Evolutionary conservation across 2,888 invertebrate genomes (phyloP).

Genomic region (Epistrophe eligans): DNA sequence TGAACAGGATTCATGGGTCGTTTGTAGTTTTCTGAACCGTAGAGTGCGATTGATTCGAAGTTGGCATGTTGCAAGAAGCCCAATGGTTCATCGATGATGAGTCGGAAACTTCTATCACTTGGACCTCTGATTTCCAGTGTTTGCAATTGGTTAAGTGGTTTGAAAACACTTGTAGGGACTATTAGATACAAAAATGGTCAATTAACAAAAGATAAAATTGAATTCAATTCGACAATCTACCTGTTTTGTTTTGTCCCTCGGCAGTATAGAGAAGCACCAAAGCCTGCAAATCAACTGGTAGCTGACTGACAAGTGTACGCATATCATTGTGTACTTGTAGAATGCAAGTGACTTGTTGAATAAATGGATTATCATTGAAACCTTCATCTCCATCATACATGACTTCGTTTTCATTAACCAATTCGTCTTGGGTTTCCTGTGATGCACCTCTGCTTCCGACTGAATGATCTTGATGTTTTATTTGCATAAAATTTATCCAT

Average conservation of each 20-base stretch:
- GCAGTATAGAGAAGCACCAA: slow-evolving; percentile 86
- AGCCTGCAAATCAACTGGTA: slow-evolving; percentile 85
- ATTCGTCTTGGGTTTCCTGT: slow-evolving; percentile 70
- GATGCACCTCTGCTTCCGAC: slow-evolving; percentile 46
- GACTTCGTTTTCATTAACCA: slow-evolving; percentile 79
- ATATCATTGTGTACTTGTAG: slow-evolving; percentile 84
- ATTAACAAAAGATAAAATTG: background rate
- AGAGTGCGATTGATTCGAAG: slow-evolving; percentile 84
- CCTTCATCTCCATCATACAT: slow-evolving; percentile 83
- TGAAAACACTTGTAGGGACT: slow-evolving; percentile 82
- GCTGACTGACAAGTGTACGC: slow-evolving; percentile 81
- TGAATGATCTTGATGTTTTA: slow-evolving; percentile 61
- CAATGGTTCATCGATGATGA: slow-evolving; percentile 85
- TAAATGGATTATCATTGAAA: slow-evolving; percentile 83
- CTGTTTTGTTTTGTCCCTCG: slow-evolving; percentile 81
- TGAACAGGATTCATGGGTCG: slow-evolving; percentile 80
- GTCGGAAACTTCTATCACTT: slow-evolving; percentile 83
- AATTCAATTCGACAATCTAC: slow-evolving; percentile 76
- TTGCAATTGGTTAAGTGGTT: slow-evolving; percentile 83
- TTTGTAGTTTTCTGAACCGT: slow-evolving; percentile 83
- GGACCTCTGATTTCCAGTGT: slow-evolving; percentile 87
- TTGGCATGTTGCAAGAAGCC: slow-evolving; percentile 85
- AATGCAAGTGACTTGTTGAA: slow-evolving; percentile 85
- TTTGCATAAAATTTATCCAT: slow-evolving; percentile 83
- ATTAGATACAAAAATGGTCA: slow-evolving; percentile 43